Percentiles rank a stretch among this genome's conserved stretches.
phyloP scores from a whole-genome alignment of 2,888 invertebrate species.

The Mesoligia furuncula region DNA sequence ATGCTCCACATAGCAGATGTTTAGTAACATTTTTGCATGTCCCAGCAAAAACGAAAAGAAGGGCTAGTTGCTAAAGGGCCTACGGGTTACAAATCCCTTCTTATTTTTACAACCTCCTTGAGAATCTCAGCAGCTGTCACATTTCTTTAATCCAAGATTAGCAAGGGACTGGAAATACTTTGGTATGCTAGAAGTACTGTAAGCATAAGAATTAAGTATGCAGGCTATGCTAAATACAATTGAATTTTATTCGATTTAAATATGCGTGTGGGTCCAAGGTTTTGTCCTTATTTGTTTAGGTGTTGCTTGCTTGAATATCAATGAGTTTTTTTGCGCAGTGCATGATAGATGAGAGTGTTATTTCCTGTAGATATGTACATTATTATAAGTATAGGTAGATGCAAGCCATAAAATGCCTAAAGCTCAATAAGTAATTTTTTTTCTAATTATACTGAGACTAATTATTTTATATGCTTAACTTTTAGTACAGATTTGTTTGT shows the following conservation, averaged over 20 bases:
- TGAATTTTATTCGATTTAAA: not conserved
- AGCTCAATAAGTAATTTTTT: not conserved
- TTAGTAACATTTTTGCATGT: constrained; percentile 27
- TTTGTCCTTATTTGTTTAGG: constrained; percentile 14
- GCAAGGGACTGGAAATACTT: constrained; percentile 31
- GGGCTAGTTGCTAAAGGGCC: constrained; percentile 46
- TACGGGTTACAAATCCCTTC: constrained; percentile 48
- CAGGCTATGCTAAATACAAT: constrained; percentile 5
- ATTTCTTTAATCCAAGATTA: constrained; percentile 54
- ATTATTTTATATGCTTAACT: not conserved
- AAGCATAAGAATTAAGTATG: not conserved
- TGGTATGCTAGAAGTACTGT: constrained; percentile 11
- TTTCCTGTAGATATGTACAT: not conserved
- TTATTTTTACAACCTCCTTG: constrained; percentile 55
- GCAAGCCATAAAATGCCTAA: not conserved
- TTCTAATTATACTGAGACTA: no score
- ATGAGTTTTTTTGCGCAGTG: constrained; percentile 10
- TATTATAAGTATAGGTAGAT: not conserved
- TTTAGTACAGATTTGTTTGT: no score
- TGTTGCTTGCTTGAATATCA: constrained; percentile 26
- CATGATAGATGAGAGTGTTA: not conserved
- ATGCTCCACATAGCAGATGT: constrained; percentile 20
- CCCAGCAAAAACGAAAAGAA: constrained; percentile 25
- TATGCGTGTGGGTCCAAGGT: constrained; percentile 15
- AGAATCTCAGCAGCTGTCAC: constrained; percentile 57